These are phyloP conservation scores for Atopsyche davidsoni DNA, from an alignment of 1,140 invertebrate genomes.

Conservation along the genomic window DNA sequence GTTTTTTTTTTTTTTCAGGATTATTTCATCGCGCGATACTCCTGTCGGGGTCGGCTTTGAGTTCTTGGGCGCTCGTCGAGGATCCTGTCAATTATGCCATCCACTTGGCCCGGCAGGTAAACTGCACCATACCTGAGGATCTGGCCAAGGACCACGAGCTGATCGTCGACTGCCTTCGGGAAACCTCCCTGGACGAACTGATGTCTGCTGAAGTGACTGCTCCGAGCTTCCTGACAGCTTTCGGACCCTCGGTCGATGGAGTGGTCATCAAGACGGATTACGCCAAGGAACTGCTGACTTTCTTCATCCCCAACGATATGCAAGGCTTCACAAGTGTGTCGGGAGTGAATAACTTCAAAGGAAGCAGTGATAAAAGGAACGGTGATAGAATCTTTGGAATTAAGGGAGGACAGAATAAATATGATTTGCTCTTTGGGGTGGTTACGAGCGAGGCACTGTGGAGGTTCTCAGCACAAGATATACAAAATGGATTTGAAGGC, in stretches of 20 bases:
- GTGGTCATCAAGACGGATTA: conserved; percentile 78
- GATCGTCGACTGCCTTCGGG: conserved; percentile 74
- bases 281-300: conserved; percentile 65
- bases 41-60: conserved; percentile 87
- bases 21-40: conserved; percentile 87
- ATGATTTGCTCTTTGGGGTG: conserved; percentile 78
- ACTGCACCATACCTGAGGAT: conserved; percentile 78
- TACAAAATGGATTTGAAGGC: conserved; percentile 84
- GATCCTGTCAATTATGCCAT: conserved; percentile 82
- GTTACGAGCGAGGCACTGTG: conserved; percentile 78
- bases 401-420: conserved; percentile 51
- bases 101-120: conserved; percentile 75
- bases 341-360: conserved; percentile 49
- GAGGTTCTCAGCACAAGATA: conserved; percentile 75
- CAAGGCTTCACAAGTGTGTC: conserved; percentile 50
- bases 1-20: conserved; percentile 47
- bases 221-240: conserved; percentile 77
- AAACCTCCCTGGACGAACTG: conserved; percentile 69
- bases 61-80: conserved; percentile 88
- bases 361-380: conserved; percentile 53
- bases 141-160: conserved; percentile 70
- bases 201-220: conserved; percentile 71
- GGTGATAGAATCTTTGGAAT: conserved; percentile 46
- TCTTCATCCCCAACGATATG: conserved; percentile 55
- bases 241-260: conserved; percentile 80